A percentile compares a stretch with the other conserved stretches of the same genome.
Evolutionary conservation across 1,140 invertebrate genomes (phyloP).

Genomic region (Pachyrhynchus sulphureomaculatus): DNA sequence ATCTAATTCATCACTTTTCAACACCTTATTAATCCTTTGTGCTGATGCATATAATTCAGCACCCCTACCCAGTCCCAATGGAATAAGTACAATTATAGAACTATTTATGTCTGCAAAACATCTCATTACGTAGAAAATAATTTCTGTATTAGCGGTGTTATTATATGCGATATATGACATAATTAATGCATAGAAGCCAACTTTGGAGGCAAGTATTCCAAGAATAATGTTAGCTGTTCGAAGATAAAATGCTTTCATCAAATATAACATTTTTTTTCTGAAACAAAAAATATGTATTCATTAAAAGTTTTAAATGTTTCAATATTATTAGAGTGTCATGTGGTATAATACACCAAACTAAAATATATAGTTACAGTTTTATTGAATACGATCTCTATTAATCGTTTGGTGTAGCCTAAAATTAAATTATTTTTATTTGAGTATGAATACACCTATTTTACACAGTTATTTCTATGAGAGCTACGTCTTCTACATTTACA

Average conservation of each 20-base stretch:
- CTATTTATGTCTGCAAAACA: slow-evolving; percentile 73
- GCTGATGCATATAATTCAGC: slow-evolving; percentile 51
- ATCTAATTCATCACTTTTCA: slow-evolving; percentile 35
- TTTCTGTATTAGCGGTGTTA: slow-evolving; percentile 69
- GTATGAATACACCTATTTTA: too few species aligned
- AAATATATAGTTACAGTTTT: too few species aligned
- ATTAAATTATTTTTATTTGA: too few species aligned
- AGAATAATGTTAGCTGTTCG: slow-evolving; percentile 25
- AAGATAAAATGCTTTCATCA: slow-evolving; percentile 35
- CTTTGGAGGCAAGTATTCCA: slow-evolving; percentile 63
- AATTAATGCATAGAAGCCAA: slow-evolving; percentile 55
- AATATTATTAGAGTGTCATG: too few species aligned
- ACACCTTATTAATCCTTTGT: slow-evolving; percentile 36
- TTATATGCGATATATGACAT: slow-evolving; percentile 70
- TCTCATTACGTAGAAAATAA: slow-evolving; percentile 72
- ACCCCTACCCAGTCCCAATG: slow-evolving; percentile 65
- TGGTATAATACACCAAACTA: too few species aligned
- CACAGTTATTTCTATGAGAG: too few species aligned
- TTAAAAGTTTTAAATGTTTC: too few species aligned
- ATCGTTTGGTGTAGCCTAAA: too few species aligned
- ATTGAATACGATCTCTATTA: too few species aligned
- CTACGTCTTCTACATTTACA: too few species aligned
- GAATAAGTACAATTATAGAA: slow-evolving; percentile 72
- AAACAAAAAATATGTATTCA: background rate
- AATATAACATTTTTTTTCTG: slow-evolving; percentile 38